Conservation (phyloP, 2,888 invertebrate species). For the Gisinianus flammeolus region DNA sequence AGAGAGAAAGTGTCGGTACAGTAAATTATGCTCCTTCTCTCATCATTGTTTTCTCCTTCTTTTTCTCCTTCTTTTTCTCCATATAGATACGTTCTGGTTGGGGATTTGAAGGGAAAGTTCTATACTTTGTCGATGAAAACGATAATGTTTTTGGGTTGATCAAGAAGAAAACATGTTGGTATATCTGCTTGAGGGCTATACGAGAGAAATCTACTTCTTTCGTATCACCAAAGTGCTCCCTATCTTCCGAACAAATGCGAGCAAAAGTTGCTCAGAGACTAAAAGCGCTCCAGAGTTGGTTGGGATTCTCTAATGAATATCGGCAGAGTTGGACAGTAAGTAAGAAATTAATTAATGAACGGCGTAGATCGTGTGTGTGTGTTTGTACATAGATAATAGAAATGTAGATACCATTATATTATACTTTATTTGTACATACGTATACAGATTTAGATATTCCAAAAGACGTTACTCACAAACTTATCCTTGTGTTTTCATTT, state of each 20-base stretch:
- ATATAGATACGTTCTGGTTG: slow-evolving; percentile 60
- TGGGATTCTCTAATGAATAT: slow-evolving; percentile 59
- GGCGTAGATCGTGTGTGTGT: not conserved
- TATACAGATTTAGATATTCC: slow-evolving; percentile 5
- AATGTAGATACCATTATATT: no score
- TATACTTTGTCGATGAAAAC: slow-evolving; percentile 62
- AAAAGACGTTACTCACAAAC: not conserved
- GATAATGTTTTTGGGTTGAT: slow-evolving; percentile 62
- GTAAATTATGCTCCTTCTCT: not conserved
- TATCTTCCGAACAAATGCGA: slow-evolving; percentile 48
- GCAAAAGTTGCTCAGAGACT: slow-evolving; percentile 60
- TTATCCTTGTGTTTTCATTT: slow-evolving; percentile 20
- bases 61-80: not conserved
- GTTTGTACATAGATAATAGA: no score
- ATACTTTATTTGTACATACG: no score
- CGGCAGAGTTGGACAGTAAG: slow-evolving; percentile 54
- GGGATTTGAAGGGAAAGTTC: slow-evolving; percentile 63
- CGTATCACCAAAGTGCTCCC: slow-evolving; percentile 30
- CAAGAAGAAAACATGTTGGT: slow-evolving; percentile 65
- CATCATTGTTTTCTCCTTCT: no score
- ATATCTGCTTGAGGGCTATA: slow-evolving; percentile 59
- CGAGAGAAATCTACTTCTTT: slow-evolving; percentile 57
- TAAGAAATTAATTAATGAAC: slow-evolving; percentile 20
- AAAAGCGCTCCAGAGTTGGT: slow-evolving; percentile 62
- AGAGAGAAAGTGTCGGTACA: not conserved